Base-by-base conservation (phyloP, 2,888 invertebrate species). In the Meteorus colon region DNA sequence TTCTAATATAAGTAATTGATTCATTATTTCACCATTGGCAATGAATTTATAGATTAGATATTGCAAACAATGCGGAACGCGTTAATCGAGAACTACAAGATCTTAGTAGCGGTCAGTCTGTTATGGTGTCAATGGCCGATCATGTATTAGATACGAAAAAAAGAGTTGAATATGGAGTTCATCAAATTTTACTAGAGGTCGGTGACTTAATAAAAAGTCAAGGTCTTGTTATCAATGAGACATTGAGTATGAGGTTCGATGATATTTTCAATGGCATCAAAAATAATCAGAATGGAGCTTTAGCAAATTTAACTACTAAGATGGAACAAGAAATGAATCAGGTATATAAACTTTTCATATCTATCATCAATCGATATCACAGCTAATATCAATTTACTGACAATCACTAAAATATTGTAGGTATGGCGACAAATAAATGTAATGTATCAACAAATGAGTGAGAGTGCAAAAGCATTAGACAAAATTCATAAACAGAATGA, bases 351-450 rank as follows among this genome's bases (percentile, higher is more conserved):
- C 34, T 60, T n/a, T 48, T n/a, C 16, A 5, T 48, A n/a, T 48
- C 4, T 1, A 16, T 48, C 4, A 48, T 4, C 16, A 48, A 55
- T 6, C 10, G 19, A 55, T 55, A 19, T 24, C 8, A 55, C 1
- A 24, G 4, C 19, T 55, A 19, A 0, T 60, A 41, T 37, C 27
- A 19, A 63, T 63, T 34, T 72, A 68, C 75, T 34, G 59, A 45
- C 68, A 37, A 10, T 41, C 72, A 48, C 6, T 45, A 19, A 31
- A 45, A 6, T 48, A 6, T 48, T 77, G 16, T 34, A 88, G 89
- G 96, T 97, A 19, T 97, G 97, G 97, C 91, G 96, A 29, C 97
- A 96, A 89, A 96, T 97, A 82, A 96, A 96, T 79, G 94, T 95
- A 75, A 96, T 97, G 95, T 94, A 95, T 88, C 94, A 94, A 84